Base-by-base conservation (phyloP, 2,888 invertebrate genomes). In the Nephrocerus scutellatus region DNA sequence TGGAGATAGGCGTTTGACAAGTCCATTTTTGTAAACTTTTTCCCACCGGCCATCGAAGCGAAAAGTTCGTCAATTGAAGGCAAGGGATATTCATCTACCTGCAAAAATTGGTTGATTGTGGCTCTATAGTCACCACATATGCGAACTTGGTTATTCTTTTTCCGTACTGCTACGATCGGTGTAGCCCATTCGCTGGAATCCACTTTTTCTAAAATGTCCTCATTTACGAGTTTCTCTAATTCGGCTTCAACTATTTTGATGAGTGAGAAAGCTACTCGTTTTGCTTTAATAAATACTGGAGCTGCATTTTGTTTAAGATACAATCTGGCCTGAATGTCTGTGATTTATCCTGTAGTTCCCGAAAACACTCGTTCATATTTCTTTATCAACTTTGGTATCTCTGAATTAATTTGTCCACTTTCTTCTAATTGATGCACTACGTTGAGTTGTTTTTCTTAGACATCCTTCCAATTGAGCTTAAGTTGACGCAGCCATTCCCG, bases 1-100 rank as follows among this genome's bases (percentile, higher is more conserved):
- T 63, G 59, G 40, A 62, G 45, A 40, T 61, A 65, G 5, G 63
- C 62, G 34, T 54, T 47, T 6, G 39, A 35, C 8, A 60, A 41
- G 43, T 62, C 57, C 21, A 49, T 54, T 43, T 55, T 48, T 6
- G 45, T 41, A 41, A 51, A 51, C 24, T 30, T 47, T 4, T 46
- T 29, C 2, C 52, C 53, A 3, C 48, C 48, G 20, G 47, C 40
- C 39, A 56, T 39, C 3, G 30, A 30, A 9, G 36, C 47, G 46
- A 50, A 56, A 40, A 44, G 39, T 42, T 53, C 53, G 5, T 53
- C 48, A 1, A 45, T 44, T 14, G 48, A 48, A 3, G 49, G 55
- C 15, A 56, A 35, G 6, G 55, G 55, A 35, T 56, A 45, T 35
- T 50, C 44, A 24, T 54, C 51, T n/a, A 48, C 44, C 4, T 47